Percentiles rank a stretch among this genome's conserved stretches.
Conservation (phyloP, 1,140 invertebrate species). For the Contarinia nasturtii region DNA sequence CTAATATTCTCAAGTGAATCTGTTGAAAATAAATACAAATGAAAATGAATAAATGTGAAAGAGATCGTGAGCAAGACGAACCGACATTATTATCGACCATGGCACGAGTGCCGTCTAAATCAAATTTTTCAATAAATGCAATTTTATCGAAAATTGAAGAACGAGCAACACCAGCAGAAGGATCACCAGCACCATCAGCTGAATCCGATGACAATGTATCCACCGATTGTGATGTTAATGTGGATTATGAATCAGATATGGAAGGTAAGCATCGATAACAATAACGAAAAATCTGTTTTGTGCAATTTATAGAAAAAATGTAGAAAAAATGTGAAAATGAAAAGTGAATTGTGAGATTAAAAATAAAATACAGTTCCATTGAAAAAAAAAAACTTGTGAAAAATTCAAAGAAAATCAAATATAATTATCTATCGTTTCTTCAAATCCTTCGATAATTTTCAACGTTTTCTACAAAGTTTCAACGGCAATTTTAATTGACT, state of each 20-base stretch:
- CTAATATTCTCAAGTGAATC: no score
- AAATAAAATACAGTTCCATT: no score
- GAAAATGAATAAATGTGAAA: not conserved
- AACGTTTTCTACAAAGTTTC: no score
- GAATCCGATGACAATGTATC: slow-evolving; percentile 8
- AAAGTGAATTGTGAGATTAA: no score
- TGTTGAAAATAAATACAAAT: not conserved
- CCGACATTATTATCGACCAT: slow-evolving; percentile 18
- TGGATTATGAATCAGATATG: slow-evolving; percentile 50
- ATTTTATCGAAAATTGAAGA: slow-evolving; percentile 44
- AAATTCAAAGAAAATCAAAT: no score
- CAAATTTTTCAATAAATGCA: slow-evolving; percentile 51
- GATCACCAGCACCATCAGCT: slow-evolving; percentile 8
- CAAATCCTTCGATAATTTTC: no score
- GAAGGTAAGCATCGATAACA: slow-evolving; percentile 35
- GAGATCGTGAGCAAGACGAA: not conserved
- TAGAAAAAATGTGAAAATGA: no score
- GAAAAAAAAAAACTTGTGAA: no score
- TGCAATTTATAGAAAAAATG: no score
- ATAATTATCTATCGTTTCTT: no score
- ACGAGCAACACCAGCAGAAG: slow-evolving; percentile 2
- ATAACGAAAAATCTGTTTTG: slow-evolving; percentile 24
- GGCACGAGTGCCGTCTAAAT: slow-evolving; percentile 38
- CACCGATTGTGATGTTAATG: slow-evolving; percentile 23
- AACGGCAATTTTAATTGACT: no score